Percentiles rank a stretch among this genome's conserved stretches.
Evolutionary conservation across 2,113 vertebrate genomes (phyloP).

Genomic region (Onychostruthus taczanowskii): DNA sequence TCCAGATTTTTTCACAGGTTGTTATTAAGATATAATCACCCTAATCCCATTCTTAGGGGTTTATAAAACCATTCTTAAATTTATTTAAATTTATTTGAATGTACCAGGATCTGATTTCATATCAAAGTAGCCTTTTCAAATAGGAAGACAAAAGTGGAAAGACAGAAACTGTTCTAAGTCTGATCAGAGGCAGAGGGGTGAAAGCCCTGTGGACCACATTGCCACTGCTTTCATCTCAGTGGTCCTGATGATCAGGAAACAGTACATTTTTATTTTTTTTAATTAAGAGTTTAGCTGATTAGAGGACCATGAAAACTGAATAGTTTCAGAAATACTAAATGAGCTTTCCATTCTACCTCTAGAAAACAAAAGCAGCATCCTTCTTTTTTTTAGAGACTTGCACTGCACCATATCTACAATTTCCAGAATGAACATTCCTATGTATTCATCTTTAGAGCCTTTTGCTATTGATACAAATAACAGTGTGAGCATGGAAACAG

Average conservation of each 20-base stretch:
- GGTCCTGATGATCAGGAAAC: background rate
- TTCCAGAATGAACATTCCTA: background rate
- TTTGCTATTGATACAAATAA: background rate
- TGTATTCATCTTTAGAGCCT: background rate
- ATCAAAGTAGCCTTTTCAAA: background rate
- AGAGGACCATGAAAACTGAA: background rate
- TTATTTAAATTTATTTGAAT: background rate
- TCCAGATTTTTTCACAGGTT: background rate
- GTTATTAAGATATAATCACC: background rate
- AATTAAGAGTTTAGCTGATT: background rate
- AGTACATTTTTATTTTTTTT: background rate
- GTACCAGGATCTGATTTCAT: background rate
- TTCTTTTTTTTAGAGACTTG: background rate
- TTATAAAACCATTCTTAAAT: too few species aligned
- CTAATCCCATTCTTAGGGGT: background rate
- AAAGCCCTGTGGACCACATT: background rate
- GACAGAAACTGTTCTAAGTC: background rate
- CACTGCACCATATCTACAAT: background rate
- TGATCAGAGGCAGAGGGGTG: background rate
- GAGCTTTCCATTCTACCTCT: background rate
- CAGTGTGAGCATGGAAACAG: background rate
- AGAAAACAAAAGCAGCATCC: background rate
- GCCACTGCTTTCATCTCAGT: background rate
- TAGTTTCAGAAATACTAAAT: background rate
- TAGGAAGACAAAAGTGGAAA: background rate